Evolutionary conservation across 2,797 vertebrate species (phyloP), one percentile per base, ranked within the genome.

Genomic region (Notolabrus celidotus): DNA sequence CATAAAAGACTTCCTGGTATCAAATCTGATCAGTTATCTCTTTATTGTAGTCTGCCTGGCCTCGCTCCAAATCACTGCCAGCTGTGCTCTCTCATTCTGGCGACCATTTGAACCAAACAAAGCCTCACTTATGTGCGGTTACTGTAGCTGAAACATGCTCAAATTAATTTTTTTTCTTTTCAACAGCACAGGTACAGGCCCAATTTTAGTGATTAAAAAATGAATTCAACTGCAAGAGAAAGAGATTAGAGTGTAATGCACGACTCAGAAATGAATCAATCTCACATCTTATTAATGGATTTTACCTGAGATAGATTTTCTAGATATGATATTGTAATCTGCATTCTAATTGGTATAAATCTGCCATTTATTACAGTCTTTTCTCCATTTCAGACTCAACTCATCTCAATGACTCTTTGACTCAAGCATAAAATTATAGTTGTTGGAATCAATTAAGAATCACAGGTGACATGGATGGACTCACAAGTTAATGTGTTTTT

Each of bases 11-110:
- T 84, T 53, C 8, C 50, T 19, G 72, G 85, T 82, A 80, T 77
- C 74, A 83, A 67, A 86, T 84, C 79, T 88, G 81, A 90, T 85
- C 54, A 7, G 58, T 71, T 82, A 85, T 91, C 81, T 86, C 67
- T 73, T 69, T 55, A 74, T 86, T 86, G 82, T 75, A 49, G 73
- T 67, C 69, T 55, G 70, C 23, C 25, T 66, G 80, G 80, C 75
- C 83, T 74, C 49, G 63, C 55, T 85, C 74, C 68, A 74, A 80
- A 80, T 74, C 55, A 39, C 54, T 56, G 74, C 62, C 79, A 79
- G 77, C 63, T 83, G 66, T 67, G 75, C 68, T 57, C 79, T 82
- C 57, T 73, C 67, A 67, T 58, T 70, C 57, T 65, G 56, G 41
- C 63, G 53, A 36, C 51, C 34, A 53, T 77, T 76, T 81, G 39